These are phyloP conservation scores for Taphrorychus bicolor DNA, from an alignment of 2,888 invertebrate genomes.

Conservation along the genomic window DNA sequence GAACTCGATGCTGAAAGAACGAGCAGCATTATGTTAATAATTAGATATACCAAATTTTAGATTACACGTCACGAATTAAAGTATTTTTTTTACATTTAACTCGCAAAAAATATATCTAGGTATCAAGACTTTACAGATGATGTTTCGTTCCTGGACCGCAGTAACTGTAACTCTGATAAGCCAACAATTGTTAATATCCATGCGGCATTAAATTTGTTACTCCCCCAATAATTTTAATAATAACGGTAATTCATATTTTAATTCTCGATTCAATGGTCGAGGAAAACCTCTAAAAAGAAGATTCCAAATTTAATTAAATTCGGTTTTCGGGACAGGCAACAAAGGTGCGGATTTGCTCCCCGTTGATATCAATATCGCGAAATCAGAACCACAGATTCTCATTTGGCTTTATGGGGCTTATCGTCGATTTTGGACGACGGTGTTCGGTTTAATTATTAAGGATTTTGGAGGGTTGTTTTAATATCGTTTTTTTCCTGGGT, in stretches of 20 bases:
- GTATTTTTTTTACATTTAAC: no score
- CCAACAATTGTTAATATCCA: no score
- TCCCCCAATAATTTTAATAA: no score
- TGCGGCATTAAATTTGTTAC: no score
- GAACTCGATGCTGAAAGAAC: no score
- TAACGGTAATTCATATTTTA: background rate
- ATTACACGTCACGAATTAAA: no score
- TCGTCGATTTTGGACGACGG: background rate
- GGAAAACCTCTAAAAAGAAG: background rate
- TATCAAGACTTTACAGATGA: no score
- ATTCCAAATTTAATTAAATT: slow-evolving; percentile 32
- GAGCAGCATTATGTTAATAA: no score
- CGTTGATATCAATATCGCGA: slow-evolving; percentile 24
- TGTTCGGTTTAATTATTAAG: background rate
- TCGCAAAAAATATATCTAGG: no score
- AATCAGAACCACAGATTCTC: slow-evolving; percentile 22
- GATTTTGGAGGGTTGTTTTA: background rate
- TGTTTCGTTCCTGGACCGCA: no score
- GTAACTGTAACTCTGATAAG: no score
- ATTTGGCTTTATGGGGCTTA: slow-evolving; percentile 24
- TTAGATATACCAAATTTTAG: no score
- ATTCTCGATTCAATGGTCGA: background rate
- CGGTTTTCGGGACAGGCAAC: slow-evolving; percentile 12
- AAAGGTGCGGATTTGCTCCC: slow-evolving; percentile 31
- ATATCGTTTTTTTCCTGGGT: background rate